A percentile compares a stretch with the other conserved stretches of the same genome.
Conservation (phyloP, 1,140 invertebrate species). For the Eciton burchellii region DNA sequence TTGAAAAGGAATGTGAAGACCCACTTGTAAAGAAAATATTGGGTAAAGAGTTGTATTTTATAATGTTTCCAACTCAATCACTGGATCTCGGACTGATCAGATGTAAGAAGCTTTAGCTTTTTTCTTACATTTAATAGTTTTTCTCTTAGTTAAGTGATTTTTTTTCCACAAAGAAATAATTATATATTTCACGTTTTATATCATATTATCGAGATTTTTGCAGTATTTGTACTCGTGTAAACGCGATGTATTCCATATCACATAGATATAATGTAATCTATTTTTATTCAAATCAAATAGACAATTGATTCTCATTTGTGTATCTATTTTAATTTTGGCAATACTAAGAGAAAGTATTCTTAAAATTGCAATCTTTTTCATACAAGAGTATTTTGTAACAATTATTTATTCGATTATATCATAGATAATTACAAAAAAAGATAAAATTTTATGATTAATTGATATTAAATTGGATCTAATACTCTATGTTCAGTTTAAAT, state of each 20-base stretch:
- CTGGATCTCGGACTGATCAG: not conserved
- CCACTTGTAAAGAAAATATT: slow-evolving; percentile 66
- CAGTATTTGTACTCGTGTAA: slow-evolving; percentile 28
- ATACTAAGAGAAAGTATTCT: no score
- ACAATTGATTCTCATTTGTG: not conserved
- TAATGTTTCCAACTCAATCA: slow-evolving; percentile 20
- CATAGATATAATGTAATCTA: not conserved
- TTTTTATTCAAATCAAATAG: slow-evolving; percentile 1
- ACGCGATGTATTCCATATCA: slow-evolving; percentile 9
- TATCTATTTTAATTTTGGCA: no score
- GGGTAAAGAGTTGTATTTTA: slow-evolving; percentile 49
- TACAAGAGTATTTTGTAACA: no score
- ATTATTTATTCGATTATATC: no score
- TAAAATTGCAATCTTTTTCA: no score
- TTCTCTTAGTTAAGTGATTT: slow-evolving; percentile 29
- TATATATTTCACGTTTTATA: slow-evolving; percentile 1
- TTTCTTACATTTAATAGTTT: slow-evolving; percentile 24
- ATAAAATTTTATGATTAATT: no score
- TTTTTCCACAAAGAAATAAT: slow-evolving; percentile 19
- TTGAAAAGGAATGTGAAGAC: slow-evolving; percentile 41
- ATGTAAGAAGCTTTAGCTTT: slow-evolving; percentile 34
- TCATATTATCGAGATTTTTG: slow-evolving; percentile 50
- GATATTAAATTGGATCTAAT: no score
- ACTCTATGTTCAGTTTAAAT: no score
- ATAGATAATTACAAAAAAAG: no score